These are phyloP conservation scores for Odontesthes bonariensis DNA, from an alignment of 2,113 vertebrate species.

Conservation along the genomic window DNA sequence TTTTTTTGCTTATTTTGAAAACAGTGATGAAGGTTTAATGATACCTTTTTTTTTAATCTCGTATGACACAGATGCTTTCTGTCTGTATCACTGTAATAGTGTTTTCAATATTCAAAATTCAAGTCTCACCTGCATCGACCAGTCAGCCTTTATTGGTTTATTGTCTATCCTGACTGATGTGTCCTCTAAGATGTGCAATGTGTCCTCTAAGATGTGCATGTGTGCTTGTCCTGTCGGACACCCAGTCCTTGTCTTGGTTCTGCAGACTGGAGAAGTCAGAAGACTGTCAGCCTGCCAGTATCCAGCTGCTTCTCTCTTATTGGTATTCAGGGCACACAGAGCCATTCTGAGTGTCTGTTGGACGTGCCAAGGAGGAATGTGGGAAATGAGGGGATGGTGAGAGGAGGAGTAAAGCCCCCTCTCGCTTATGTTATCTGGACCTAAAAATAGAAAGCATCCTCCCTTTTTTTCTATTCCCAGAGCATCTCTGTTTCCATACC, in stretches of 20 bases:
- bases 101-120: conserved; percentile 27
- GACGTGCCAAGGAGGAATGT: conserved; percentile 79
- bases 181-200: conserved; percentile 62
- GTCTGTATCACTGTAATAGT: conserved; percentile 1
- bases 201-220: conserved; percentile 60
- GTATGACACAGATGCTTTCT: neutral
- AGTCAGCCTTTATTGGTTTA: conserved; percentile 48
- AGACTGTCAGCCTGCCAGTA: conserved; percentile 74
- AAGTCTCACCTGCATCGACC: conserved; percentile 53
- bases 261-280: conserved; percentile 68
- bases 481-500: conserved; percentile 58
- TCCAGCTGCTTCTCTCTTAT: conserved; percentile 77
- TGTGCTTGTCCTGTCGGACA: conserved; percentile 59
- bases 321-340: conserved; percentile 74
- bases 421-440: conserved; percentile 64
- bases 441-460: conserved; percentile 79
- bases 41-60: neutral
- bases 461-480: conserved; percentile 67
- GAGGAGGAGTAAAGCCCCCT: conserved; percentile 43
- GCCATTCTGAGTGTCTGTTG: conserved; percentile 65
- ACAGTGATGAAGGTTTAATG: conserved; percentile 8
- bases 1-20: neutral
- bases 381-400: conserved; percentile 59
- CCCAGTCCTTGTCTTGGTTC: conserved; percentile 59
- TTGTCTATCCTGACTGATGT: conserved; percentile 37